Base-by-base conservation (phyloP, 1,140 invertebrate genomes). In the Neodiprion lecontei region DNA sequence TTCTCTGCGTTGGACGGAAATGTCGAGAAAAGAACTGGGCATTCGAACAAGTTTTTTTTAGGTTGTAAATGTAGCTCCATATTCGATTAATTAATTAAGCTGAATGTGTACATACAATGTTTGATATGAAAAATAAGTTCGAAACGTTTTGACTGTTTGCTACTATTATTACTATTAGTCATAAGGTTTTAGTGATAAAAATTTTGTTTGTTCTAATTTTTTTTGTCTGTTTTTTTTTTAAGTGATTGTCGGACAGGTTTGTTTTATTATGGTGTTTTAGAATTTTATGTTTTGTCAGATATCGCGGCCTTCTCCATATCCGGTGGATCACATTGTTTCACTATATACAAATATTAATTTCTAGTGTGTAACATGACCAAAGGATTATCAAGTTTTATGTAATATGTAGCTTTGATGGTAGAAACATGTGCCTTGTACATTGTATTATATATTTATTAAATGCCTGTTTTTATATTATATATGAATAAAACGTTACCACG, bases 391-490 rank as follows among this genome's bases (percentile, higher is more conserved):
- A 68, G 48, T 69, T 67, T 74, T 67, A 61, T 72, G 65, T 68
- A 66, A 47, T 69, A n/a, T 53, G 12, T 67, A 74, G 14, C 53
- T 48, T 72, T 28, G 9, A 48, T 40, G 48, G 48, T 67, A 73
- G 28, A 48, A 74, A 81, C 28, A 67, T 76, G 82, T 84, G 82
- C 82, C 82, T 84, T 81, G 77, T 81, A 77, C 72, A 80, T 78
- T 72, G 49, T 75, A 77, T 80, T 77, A 76, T 69, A 76, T 78
- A 47, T 80, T 75, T 76, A 79, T 73, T 84, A 83, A 77, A 53
- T 82, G 72, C 78, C 78, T 76, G 75, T 76, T 81, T 84, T 83
- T 74, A 69, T 78, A 81, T 81, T 78, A 23, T 69, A 28, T 76
- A 73, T 79, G 75, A 83, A 79, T 83, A 81, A 81, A 81, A 75